Conservation (phyloP, 1,140 invertebrate genomes). For the Brachionus sp. region DNA sequence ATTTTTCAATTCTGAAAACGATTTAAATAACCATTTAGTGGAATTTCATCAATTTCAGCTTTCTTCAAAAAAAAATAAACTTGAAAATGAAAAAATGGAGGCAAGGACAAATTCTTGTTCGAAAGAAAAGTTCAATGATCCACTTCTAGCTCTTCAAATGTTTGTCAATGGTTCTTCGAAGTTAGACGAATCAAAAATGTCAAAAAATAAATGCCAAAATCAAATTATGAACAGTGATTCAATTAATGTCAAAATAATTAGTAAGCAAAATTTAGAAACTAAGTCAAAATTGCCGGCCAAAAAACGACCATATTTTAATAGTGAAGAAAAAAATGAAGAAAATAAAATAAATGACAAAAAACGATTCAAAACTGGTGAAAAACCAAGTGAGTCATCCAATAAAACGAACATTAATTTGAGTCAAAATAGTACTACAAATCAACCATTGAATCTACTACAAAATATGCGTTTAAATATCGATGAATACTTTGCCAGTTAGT, state of each 20-base stretch:
- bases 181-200: not conserved
- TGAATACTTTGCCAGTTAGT: not conserved
- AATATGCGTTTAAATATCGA: conserved; percentile 35
- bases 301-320: conserved; percentile 4
- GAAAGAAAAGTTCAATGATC: not conserved
- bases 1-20: not conserved
- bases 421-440: not conserved
- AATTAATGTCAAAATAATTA: not conserved
- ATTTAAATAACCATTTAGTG: not conserved
- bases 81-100: not conserved
- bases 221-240: not conserved
- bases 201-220: not conserved
- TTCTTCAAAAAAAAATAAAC: not conserved
- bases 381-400: not conserved
- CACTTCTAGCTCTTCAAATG: conserved; percentile 33
- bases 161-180: not conserved
- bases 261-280: not conserved
- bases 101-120: not conserved
- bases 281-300: conserved; percentile 8
- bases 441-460: conserved; percentile 16
- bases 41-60: not conserved
- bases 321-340: not conserved
- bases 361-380: not conserved
- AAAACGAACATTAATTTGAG: not conserved
- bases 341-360: not conserved